Percentiles rank a stretch among this genome's conserved stretches.
Conservation (phyloP, 2,888 invertebrate genomes). For the Furcula furcula region DNA sequence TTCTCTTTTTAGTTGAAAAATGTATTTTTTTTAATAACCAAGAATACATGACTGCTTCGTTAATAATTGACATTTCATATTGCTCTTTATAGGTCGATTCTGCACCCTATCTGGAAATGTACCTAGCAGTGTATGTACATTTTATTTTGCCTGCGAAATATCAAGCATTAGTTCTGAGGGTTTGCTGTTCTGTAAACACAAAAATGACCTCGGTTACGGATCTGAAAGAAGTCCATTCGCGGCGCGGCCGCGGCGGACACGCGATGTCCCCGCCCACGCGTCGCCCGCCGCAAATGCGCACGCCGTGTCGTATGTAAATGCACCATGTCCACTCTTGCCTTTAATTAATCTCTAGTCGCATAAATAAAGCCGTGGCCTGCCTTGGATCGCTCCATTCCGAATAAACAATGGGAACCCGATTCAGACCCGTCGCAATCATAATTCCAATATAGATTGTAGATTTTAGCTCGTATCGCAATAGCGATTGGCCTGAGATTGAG, state of each 20-base stretch:
- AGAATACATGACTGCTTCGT: too few relatives aligned
- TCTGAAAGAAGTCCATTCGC: slow-evolving; percentile 42
- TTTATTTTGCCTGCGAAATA: too few relatives aligned
- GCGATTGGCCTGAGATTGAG: slow-evolving; percentile 11
- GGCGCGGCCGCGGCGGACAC: slow-evolving; percentile 24
- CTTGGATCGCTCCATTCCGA: slow-evolving; percentile 60
- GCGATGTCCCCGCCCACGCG: slow-evolving; percentile 61
- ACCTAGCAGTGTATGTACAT: too few relatives aligned
- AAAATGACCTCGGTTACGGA: slow-evolving; percentile 46
- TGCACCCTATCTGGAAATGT: too few relatives aligned
- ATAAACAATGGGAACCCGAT: slow-evolving; percentile 49
- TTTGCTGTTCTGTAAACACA: slow-evolving; percentile 12
- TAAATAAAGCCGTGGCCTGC: slow-evolving; percentile 70
- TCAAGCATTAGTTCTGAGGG: too few relatives aligned
- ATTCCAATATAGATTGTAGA: slow-evolving; percentile 14
- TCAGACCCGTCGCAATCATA: slow-evolving; percentile 14
- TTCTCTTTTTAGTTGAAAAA: slow-evolving; percentile 20
- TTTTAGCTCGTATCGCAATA: slow-evolving; percentile 11
- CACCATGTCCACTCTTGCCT: slow-evolving; percentile 67
- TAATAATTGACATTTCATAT: too few relatives aligned
- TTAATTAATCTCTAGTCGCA: slow-evolving; percentile 78
- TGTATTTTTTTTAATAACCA: too few relatives aligned
- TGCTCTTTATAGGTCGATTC: too few relatives aligned
- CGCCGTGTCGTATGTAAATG: slow-evolving; percentile 81
- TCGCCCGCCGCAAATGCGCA: slow-evolving; percentile 69